Evolutionary conservation across 2,113 vertebrate species (phyloP).

Genomic region (Clarias gariepinus): DNA sequence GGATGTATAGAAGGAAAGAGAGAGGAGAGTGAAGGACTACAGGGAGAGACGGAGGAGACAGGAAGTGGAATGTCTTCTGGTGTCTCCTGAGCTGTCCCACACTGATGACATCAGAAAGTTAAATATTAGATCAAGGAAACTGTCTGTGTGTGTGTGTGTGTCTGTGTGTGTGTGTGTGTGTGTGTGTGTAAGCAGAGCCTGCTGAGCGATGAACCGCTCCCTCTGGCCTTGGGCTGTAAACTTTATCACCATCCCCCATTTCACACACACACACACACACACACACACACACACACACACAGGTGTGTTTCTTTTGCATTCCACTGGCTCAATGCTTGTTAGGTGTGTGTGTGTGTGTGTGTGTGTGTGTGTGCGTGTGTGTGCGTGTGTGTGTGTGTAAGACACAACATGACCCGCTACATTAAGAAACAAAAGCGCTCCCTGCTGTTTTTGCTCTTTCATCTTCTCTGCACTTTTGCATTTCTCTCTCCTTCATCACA

Average conservation of each 20-base stretch:
- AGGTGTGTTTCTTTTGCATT: neutral
- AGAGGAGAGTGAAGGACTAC: no score
- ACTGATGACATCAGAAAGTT: no score
- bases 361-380: no score
- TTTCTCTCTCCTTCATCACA: slow-evolving; percentile 5
- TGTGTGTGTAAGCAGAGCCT: neutral
- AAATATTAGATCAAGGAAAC: no score
- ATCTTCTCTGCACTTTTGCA: neutral
- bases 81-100: neutral
- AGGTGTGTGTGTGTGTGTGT: no score
- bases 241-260: neutral
- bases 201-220: neutral
- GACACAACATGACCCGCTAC: neutral
- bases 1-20: no score
- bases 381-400: neutral
- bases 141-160: neutral
- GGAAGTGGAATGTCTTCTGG: neutral
- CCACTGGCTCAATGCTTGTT: neutral
- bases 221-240: neutral
- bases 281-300: slow-evolving; percentile 21
- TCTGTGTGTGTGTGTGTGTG: neutral
- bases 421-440: neutral
- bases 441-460: neutral
- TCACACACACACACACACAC: neutral
- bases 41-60: no score